Evolutionary conservation across 2,888 invertebrate genomes (phyloP).

Genomic region (Melieria picta): DNA sequence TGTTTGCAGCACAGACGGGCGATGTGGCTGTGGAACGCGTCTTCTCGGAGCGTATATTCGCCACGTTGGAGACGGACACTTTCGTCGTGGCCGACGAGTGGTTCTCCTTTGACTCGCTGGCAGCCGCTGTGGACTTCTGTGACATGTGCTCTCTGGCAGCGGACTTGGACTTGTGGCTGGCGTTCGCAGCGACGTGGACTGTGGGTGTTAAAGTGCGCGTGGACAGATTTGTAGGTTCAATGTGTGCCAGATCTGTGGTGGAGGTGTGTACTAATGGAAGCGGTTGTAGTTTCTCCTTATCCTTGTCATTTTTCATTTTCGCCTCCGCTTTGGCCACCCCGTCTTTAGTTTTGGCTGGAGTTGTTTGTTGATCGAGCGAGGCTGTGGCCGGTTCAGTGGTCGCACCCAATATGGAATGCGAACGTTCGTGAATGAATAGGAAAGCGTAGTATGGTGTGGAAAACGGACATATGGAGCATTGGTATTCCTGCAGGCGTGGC

Average conservation of each 20-base stretch:
- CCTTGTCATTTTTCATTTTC: constrained; percentile 13
- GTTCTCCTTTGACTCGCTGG: constrained; percentile 18
- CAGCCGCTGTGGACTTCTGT: constrained; percentile 37
- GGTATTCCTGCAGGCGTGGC: constrained; percentile 76
- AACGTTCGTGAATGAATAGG: constrained; percentile 90
- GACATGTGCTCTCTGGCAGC: constrained; percentile 63
- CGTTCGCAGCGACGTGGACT: constrained; percentile 26
- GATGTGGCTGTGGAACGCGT: constrained; percentile 40
- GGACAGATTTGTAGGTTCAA: constrained; percentile 55
- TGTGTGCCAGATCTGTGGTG: constrained; percentile 20
- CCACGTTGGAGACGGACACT: constrained; percentile 21
- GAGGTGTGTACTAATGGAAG: constrained; percentile 6
- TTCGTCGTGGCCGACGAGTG: background rate
- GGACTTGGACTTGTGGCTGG: constrained; percentile 15
- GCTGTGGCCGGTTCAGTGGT: constrained; percentile 7
- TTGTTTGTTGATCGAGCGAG: constrained; percentile 33
- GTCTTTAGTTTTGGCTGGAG: background rate
- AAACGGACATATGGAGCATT: constrained; percentile 90
- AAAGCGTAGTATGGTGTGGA: constrained; percentile 90
- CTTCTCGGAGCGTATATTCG: constrained; percentile 11
- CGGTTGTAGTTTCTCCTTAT: background rate
- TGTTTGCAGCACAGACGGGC: constrained; percentile 42
- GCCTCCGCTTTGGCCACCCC: constrained; percentile 19
- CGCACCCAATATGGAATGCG: constrained; percentile 70
- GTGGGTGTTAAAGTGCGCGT: constrained; percentile 42